Base-by-base conservation (phyloP, 2,113 vertebrate species). In the Cyphomyrus discorhynchus region DNA sequence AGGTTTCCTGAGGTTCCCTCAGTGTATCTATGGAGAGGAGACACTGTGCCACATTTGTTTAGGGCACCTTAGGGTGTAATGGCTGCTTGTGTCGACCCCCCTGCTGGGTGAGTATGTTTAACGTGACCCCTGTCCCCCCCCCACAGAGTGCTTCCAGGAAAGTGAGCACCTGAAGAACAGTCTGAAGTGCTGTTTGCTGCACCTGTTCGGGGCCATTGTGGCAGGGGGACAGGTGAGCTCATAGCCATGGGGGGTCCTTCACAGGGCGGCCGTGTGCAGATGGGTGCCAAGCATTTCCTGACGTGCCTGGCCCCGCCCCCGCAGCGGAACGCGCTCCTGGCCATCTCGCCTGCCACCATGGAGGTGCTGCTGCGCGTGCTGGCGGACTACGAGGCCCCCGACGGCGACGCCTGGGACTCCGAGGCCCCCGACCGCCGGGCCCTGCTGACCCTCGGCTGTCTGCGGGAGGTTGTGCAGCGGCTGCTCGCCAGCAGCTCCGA, bases 111-210 rank as follows among this genome's bases (percentile, higher is more conserved):
- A 91, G 53, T 88, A 77, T 89, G 85, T 56, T 47, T 88, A 49
- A 88, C 45, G n/a, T 39, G 42, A 7, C 53, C 11, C 49, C 49
- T 15, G 13, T 5, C 93, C 90, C 39, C 83, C 83, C 11, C 92
- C 91, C 93, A 90, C 94, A 99, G 98, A 99, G 93, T 99, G 98
- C 95, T 99, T 99, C 96, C 98, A 99, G 95, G 98, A 99, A 95
- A 98, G 98, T 27, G 98, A 99, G 91, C 98, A 99, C 94, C 97
- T 99, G 91, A 99, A 99, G 92, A 98, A 99, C 93, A 99, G 97
- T 92, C 95, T 99, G 83, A 99, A 99, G 89, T 99, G 98, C 95
- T 99, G 98, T 91, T 93, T 99, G 88, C 94, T 99, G 27, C 98
- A 99, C 94, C 96, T 99, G 87, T 99, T 99, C 94, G 98, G 98